Evolutionary conservation across 2,888 invertebrate genomes (phyloP), one percentile per base, ranked within the genome.

Genomic region (Aphidius colemani): DNA sequence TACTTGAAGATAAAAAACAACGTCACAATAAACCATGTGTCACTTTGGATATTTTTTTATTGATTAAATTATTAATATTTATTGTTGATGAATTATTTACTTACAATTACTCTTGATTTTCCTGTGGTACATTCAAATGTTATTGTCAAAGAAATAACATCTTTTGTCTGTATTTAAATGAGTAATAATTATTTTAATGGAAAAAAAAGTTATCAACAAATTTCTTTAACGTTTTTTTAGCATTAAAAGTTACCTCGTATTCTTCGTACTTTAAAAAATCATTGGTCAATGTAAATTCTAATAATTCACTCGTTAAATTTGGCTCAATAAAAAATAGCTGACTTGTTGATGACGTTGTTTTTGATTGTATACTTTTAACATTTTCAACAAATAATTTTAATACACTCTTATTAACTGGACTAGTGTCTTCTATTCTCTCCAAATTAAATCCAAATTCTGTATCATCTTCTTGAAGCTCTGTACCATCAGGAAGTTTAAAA

Each of bases 251-350:
- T 62, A 72, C 72, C 70, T 72, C 69, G n/a, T 66, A 18, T 53
- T 68, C 48, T 55, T 72, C 72, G 59, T 67, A 72, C 39, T 70
- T 40, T 13, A 30, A 13, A 50, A 72, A 72, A 53, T 62, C 7
- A n/a, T 71, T 67, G 11, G 67, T 66, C 7, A 72, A 63, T 5
- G 30, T 66, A 18, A 72, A 7, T 13, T 18, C 18, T 10, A 71
- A 61, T 11, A 7, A 40, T 13, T 44, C 44, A 6, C 30, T 49
- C 2, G 48, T 48, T 2, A 67, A 13, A 10, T 11, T 13, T 5
- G 66, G 51, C 7, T 60, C 43, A 11, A 69, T 57, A 43, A 66
- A 69, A 30, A 8, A 41, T 8, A 11, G 7, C 7, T 49, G 6
- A 18, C 18, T 61, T 7, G 6, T 1, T 11, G 65, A 43, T 45